These are phyloP conservation scores for Microcebus murinus DNA, from an alignment of 2,113 vertebrate species.

Conservation along the genomic window DNA sequence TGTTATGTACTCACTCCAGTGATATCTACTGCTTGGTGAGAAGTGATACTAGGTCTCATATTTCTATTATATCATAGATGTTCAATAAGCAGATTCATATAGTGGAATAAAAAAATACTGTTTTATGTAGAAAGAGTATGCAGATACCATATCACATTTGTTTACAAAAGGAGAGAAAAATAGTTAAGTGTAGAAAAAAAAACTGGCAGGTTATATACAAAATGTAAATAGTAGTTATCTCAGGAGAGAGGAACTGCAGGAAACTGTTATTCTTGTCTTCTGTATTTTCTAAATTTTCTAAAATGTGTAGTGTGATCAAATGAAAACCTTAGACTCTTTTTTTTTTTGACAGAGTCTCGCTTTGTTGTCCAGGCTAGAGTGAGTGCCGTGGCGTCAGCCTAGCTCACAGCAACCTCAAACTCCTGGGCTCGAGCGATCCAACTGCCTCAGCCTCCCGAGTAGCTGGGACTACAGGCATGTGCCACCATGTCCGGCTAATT, in stretches of 20 bases:
- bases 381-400: too few relatives aligned
- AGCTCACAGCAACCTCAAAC: too few relatives aligned
- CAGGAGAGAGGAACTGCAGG: neutral
- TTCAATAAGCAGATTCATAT: neutral
- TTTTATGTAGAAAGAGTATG: neutral
- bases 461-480: too few relatives aligned
- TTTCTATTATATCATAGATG: neutral
- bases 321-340: neutral
- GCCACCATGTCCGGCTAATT: too few relatives aligned
- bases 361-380: too few relatives aligned
- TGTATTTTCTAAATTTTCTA: constrained; percentile 27
- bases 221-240: neutral
- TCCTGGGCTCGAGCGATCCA: too few relatives aligned
- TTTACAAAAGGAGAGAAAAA: neutral
- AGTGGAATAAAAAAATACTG: neutral
- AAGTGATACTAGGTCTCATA: neutral
- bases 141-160: neutral
- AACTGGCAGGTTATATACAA: neutral
- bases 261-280: neutral
- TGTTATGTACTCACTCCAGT: neutral
- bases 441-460: too few relatives aligned
- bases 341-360: too few relatives aligned
- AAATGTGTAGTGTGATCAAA: neutral
- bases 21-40: neutral
- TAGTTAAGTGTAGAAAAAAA: neutral